These are phyloP conservation scores for Margarornis squamiger DNA, from an alignment of 2,797 vertebrate genomes.

Conservation along the genomic window DNA sequence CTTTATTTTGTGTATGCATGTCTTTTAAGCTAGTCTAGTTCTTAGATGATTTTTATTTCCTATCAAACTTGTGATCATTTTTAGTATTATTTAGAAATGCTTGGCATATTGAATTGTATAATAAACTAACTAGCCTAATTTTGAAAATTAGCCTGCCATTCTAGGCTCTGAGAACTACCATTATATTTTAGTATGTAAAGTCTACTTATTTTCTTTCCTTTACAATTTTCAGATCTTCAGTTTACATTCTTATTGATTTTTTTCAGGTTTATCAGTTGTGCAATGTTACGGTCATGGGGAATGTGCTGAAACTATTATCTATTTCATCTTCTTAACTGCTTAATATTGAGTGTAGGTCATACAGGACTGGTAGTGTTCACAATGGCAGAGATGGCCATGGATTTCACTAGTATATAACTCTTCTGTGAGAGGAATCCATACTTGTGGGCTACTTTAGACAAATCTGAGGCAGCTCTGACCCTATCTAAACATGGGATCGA, in stretches of 20 bases:
- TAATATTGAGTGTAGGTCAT: background rate
- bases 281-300: background rate
- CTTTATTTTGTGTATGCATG: background rate
- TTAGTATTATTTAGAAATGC: conserved; percentile 19
- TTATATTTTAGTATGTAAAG: conserved; percentile 65
- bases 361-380: no score
- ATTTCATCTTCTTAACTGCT: background rate
- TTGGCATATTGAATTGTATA: background rate
- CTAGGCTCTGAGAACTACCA: conserved; percentile 19
- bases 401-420: background rate
- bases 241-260: background rate
- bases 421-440: background rate
- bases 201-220: conserved; percentile 65
- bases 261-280: background rate
- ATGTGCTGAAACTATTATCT: background rate
- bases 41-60: background rate
- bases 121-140: conserved; percentile 54
- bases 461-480: background rate
- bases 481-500: background rate
- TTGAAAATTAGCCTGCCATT: conserved; percentile 38
- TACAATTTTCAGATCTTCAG: background rate
- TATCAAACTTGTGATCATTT: background rate
- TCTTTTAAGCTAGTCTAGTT: background rate
- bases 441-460: background rate
- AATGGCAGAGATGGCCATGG: background rate